Evolutionary conservation across 1,140 invertebrate species (phyloP).

Genomic region (Ooceraea biroi): DNA sequence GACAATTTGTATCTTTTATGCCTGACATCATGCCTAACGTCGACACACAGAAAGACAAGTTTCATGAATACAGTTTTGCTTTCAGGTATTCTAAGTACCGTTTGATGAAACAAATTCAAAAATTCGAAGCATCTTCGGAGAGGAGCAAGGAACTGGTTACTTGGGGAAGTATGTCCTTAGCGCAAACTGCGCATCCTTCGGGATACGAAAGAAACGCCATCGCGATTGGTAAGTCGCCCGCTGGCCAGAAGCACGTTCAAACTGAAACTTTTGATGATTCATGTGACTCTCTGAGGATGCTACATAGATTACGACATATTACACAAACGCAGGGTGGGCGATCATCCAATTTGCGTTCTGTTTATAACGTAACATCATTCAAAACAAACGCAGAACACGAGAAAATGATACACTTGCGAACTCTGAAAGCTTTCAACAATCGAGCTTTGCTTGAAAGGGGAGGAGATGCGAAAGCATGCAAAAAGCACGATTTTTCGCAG

Average conservation of each 20-base stretch:
- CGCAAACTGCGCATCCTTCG: conserved; percentile 10
- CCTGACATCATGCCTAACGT: not conserved
- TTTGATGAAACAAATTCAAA: conserved; percentile 28
- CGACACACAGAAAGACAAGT: not conserved
- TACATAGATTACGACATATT: not conserved
- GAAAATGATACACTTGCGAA: not conserved
- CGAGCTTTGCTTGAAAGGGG: not conserved
- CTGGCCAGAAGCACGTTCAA: not conserved
- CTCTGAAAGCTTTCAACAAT: not conserved
- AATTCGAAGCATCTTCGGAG: not conserved
- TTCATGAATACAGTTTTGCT: not conserved
- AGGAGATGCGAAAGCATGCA: not conserved
- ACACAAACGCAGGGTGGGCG: not conserved
- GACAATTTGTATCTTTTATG: not conserved
- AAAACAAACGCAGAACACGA: not conserved
- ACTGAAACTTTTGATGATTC: not conserved
- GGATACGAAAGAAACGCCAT: conserved; percentile 6
- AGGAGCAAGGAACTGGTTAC: not conserved
- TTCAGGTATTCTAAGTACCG: conserved; percentile 31
- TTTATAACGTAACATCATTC: not conserved
- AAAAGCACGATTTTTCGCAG: not conserved
- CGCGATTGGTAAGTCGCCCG: not conserved
- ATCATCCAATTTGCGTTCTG: not conserved
- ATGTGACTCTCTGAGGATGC: not conserved
- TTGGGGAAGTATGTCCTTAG: conserved; percentile 33